Evolutionary conservation across 1,140 invertebrate genomes (phyloP), one percentile per base, ranked within the genome.

Genomic region (Polypedilum vanderplanki): DNA sequence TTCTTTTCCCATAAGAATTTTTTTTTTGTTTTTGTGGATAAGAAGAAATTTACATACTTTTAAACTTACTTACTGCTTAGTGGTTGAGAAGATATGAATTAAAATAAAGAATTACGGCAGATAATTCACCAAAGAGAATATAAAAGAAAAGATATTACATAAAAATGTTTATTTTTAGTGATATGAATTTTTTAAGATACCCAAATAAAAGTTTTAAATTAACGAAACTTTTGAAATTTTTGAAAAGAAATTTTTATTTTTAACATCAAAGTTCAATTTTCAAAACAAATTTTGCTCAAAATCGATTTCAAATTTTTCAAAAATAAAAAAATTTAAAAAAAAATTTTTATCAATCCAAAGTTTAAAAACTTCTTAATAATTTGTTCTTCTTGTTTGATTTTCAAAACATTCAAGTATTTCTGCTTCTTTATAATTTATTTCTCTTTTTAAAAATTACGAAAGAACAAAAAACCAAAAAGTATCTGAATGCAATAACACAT

Each of bases 391-490:
- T 12, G n/a, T n/a, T n/a, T n/a, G n/a, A n/a, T n/a, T n/a, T n/a
- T n/a, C n/a, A n/a, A 57, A 57, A 12, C n/a, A 57, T 57, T 57
- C 46, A 57, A 57, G 46, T 57, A 57, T 57, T 57, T n/a, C n/a
- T 57, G 46, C 46, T 57, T 57, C 46, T 57, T 57, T 57, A 15
- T 57, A 57, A 57, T 57, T 57, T 57, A 57, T 57, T 57, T 57
- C 46, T 57, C 46, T 15, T 15, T 15, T n/a, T n/a, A n/a, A n/a
- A n/a, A 12, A 12, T 57, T n/a, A n/a, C 46, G 15, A 57, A 57
- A 57, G 12, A 57, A 57, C 1, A 1, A 57, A 57, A n/a, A 57
- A 57, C 2, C 9, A 57, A n/a, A 57, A 57, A 57, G 46, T n/a
- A 57, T 57, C n/a, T 57, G n/a, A 57, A 57, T 57, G 46, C 46